These are phyloP conservation scores for Siniperca undulata DNA, from an alignment of 2,797 vertebrate species.

Conservation along the genomic window DNA sequence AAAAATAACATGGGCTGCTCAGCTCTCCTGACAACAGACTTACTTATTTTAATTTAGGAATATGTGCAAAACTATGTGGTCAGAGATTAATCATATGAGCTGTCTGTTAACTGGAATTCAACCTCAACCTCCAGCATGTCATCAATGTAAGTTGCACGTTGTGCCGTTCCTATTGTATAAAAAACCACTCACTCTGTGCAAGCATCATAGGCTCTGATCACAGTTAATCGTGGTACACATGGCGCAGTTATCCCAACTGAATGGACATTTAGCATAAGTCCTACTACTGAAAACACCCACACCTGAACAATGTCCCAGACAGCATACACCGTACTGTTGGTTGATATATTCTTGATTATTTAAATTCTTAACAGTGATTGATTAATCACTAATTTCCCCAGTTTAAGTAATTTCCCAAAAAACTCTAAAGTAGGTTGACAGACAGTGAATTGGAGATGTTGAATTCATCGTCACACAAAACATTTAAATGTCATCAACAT, in stretches of 20 bases:
- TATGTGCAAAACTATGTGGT: background rate
- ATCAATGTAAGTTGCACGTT: background rate
- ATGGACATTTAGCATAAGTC: background rate
- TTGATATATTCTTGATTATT: background rate
- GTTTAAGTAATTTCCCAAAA: slow-evolving; percentile 23
- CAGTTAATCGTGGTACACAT: background rate
- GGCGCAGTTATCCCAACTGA: background rate
- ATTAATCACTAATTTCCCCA: background rate
- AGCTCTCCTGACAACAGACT: background rate
- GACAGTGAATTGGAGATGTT: background rate
- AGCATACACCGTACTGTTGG: background rate
- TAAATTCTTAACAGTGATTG: background rate
- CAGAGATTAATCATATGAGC: background rate
- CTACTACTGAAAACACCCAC: slow-evolving; percentile 1
- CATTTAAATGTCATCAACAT: slow-evolving; percentile 10
- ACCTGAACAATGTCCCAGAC: background rate
- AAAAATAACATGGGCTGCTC: background rate
- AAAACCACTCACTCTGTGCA: background rate
- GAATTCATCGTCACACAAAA: background rate
- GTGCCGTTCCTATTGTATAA: background rate
- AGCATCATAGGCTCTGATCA: background rate
- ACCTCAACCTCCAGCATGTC: background rate
- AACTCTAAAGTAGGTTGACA: slow-evolving; percentile 27
- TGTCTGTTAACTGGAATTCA: slow-evolving; percentile 9
- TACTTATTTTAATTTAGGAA: background rate